phyloP scores from a whole-genome alignment of 2,797 vertebrate species.

The Anas bernieri region DNA sequence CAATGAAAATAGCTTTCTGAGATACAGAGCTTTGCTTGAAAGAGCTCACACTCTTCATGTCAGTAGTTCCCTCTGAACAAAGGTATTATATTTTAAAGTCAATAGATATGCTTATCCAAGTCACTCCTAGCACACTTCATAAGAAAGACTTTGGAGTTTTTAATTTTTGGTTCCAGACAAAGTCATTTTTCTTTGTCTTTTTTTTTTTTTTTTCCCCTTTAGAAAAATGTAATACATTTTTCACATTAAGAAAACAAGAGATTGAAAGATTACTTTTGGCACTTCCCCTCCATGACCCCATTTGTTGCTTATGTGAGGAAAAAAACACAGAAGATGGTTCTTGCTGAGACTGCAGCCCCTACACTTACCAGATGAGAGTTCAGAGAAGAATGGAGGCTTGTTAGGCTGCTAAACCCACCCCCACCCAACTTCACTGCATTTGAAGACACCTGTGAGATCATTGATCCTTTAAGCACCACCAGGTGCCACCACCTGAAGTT shows the following conservation, averaged over 20 bases:
- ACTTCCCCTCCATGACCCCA: not conserved
- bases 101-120: constrained; percentile 35
- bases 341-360: not conserved
- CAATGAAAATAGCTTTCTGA: constrained; percentile 26
- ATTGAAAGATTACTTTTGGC: constrained; percentile 31
- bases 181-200: not conserved
- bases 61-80: constrained; percentile 25
- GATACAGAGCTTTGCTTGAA: not conserved
- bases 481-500: not conserved
- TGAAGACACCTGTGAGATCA: not conserved
- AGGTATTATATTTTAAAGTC: constrained; percentile 35
- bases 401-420: not conserved
- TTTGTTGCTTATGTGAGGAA: constrained; percentile 9
- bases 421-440: not conserved
- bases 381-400: not conserved
- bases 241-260: constrained; percentile 11
- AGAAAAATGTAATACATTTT: constrained; percentile 24
- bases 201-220: not conserved
- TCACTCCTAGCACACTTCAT: not conserved
- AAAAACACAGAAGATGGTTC: not conserved
- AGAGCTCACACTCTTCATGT: not conserved
- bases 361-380: not conserved
- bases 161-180: constrained; percentile 22
- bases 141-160: constrained; percentile 20
- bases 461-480: not conserved